Percentiles rank a stretch among this genome's conserved stretches.
Evolutionary conservation across 2,888 invertebrate species (phyloP).

Genomic region (Desoria tigrina): DNA sequence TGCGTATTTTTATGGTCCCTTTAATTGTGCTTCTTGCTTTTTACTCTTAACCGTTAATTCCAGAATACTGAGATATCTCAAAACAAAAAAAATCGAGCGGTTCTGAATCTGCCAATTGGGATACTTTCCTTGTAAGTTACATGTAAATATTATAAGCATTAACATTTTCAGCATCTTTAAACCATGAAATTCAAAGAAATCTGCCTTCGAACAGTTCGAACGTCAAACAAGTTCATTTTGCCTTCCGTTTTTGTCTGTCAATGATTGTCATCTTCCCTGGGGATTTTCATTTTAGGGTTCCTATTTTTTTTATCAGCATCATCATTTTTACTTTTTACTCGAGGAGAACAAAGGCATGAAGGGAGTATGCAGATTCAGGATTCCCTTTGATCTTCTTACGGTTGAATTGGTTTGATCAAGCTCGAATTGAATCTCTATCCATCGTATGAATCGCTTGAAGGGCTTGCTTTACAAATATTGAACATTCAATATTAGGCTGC

Average conservation of each 20-base stretch:
- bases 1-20: too few relatives aligned
- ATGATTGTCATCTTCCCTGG: slow-evolving; percentile 1
- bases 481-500: too few relatives aligned
- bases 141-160: too few relatives aligned
- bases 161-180: too few relatives aligned
- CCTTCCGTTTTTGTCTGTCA: neutral
- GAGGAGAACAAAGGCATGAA: neutral
- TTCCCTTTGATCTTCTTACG: slow-evolving; percentile 19
- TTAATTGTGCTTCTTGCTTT: too few relatives aligned
- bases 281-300: neutral
- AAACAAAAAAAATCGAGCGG: too few relatives aligned
- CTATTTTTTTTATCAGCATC: slow-evolving; percentile 9
- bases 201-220: neutral
- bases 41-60: too few relatives aligned
- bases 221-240: too few relatives aligned
- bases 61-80: too few relatives aligned
- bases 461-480: slow-evolving; percentile 6
- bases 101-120: too few relatives aligned
- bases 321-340: slow-evolving; percentile 4
- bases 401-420: slow-evolving; percentile 8
- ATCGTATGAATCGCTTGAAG: neutral
- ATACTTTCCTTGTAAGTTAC: neutral
- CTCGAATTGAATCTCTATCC: slow-evolving; percentile 5
- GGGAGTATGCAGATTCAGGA: neutral
- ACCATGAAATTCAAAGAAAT: neutral